Conservation (phyloP, 2,113 vertebrate genomes). For the Xiphophorus maculatus region DNA sequence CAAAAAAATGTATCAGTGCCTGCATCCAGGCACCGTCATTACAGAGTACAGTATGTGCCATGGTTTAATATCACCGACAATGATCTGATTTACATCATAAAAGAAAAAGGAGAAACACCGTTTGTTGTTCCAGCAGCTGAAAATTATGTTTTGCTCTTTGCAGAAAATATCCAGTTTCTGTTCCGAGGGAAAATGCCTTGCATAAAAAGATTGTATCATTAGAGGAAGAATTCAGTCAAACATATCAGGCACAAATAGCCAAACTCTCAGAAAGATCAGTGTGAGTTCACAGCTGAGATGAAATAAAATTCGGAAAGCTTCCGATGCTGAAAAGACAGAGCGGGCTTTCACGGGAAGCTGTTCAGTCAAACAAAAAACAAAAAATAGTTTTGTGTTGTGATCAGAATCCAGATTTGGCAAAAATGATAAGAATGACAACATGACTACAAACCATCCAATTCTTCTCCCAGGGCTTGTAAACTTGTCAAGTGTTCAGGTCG, state of each 20-base stretch:
- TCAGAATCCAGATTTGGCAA: slow-evolving; percentile 13
- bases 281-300: slow-evolving; percentile 7
- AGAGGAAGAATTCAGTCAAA: slow-evolving; percentile 28
- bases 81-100: slow-evolving; percentile 26
- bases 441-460: slow-evolving; percentile 13
- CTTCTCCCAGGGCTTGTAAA: slow-evolving; percentile 22
- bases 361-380: slow-evolving; percentile 4
- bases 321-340: neutral
- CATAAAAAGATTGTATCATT: slow-evolving; percentile 36
- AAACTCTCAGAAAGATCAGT: slow-evolving; percentile 31
- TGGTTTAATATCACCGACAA: slow-evolving; percentile 20
- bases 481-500: slow-evolving; percentile 29
- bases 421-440: slow-evolving; percentile 21
- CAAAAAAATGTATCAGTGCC: neutral
- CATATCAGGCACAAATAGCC: slow-evolving; percentile 8
- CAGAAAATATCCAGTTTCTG: slow-evolving; percentile 42
- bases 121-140: slow-evolving; percentile 7
- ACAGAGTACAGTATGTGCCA: neutral
- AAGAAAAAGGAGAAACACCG: slow-evolving; percentile 36
- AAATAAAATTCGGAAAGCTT: slow-evolving; percentile 4
- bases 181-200: slow-evolving; percentile 31
- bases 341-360: slow-evolving; percentile 5
- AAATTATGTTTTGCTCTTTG: slow-evolving; percentile 35
- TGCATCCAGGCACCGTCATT: slow-evolving; percentile 8
- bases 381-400: slow-evolving; percentile 12